Evolutionary conservation across 1,140 invertebrate genomes (phyloP), one percentile per base, ranked within the genome.

Genomic region (Pararge aegeria): DNA sequence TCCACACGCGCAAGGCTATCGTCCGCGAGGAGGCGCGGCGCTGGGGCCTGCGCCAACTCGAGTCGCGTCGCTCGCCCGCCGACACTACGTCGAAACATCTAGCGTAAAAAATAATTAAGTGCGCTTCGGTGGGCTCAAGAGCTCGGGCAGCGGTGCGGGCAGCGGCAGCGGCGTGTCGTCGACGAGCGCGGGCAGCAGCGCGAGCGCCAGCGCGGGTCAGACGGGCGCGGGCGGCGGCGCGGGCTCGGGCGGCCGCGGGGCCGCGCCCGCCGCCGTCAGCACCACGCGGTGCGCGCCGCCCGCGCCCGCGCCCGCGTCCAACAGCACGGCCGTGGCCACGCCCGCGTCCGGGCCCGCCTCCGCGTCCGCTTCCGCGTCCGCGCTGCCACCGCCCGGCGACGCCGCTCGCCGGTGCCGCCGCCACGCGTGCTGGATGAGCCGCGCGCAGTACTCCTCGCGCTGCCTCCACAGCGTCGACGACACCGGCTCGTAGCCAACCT

Each of bases 401-500:
- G 92, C 91, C 61, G 93, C 93, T 78, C 94, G 92, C 77, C 96
- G 95, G 83, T 96, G 95, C 80, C 95, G 95, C 18, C 95, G 92
- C 96, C 97, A 99, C 48, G 97, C 96, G 76, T 96, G 95, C 89
- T 99, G 98, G 72, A 99, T 98, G 16, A 98, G 93, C 58, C 96
- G 92, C 57, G 97, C 97, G 89, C 97, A 98, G 89, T 98, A 98
- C 80, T 98, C 97, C 87, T 99, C 97, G 27, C 97, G 93, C 90
- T 99, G 97, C 49, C 98, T 92, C 95, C 96, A 97, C 29, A 98
- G 90, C 12, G 97, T 98, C 13, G 96, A 97, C 62, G 96, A 97
- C 38, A 98, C 96, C 12, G 96, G 96, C 81, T 97, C 96, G 89
- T 98, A 98, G 60, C 96, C 96, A 19, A 94, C 93, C 75, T 96